phyloP scores from a whole-genome alignment of 2,797 vertebrate species.

The Petrocephalus sullivani region DNA sequence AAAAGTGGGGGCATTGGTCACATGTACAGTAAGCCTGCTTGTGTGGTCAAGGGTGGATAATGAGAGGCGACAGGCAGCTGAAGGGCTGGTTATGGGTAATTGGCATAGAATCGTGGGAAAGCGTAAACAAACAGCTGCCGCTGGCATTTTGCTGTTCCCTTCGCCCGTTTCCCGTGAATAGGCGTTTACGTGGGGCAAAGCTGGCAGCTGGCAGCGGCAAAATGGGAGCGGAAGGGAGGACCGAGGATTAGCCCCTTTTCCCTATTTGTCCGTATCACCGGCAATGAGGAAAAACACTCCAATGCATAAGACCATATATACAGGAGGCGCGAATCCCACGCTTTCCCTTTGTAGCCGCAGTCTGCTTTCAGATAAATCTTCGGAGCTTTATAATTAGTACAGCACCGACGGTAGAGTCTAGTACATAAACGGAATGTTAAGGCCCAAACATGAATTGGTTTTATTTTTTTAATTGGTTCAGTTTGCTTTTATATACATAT shows the following conservation, averaged over 20 bases:
- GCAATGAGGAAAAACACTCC: slow-evolving; percentile 27
- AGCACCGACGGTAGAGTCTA: not conserved
- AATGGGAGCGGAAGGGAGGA: slow-evolving; percentile 12
- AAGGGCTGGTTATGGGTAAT: slow-evolving; percentile 61
- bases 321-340: not conserved
- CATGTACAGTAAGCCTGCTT: slow-evolving; percentile 31
- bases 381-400: not conserved
- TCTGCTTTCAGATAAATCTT: not conserved
- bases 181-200: slow-evolving; percentile 48
- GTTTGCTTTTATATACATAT: not conserved
- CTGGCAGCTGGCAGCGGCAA: slow-evolving; percentile 54
- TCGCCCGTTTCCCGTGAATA: slow-evolving; percentile 56
- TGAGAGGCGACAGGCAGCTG: slow-evolving; percentile 67
- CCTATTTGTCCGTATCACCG: slow-evolving; percentile 36
- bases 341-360: not conserved
- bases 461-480: not conserved
- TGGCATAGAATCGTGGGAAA: slow-evolving; percentile 73
- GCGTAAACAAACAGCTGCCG: slow-evolving; percentile 74
- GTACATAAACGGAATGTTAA: not conserved
- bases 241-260: slow-evolving; percentile 50
- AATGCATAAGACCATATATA: not conserved
- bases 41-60: slow-evolving; percentile 63
- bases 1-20: not conserved
- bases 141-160: slow-evolving; percentile 57
- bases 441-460: not conserved